Conservation (phyloP, 2,888 invertebrate species). For the Drosophila recens region DNA sequence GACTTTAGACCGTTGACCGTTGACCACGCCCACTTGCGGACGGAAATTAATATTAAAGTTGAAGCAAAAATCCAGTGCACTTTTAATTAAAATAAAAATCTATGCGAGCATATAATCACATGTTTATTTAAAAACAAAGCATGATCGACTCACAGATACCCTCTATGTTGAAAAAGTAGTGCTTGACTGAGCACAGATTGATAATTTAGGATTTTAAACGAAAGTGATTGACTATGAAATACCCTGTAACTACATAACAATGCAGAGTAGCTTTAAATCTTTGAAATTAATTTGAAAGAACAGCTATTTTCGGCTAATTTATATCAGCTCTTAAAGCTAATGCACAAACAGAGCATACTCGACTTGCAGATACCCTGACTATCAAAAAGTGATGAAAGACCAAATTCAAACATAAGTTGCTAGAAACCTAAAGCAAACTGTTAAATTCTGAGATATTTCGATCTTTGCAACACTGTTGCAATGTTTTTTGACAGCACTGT, state of each 20-base stretch:
- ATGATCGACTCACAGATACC: not conserved
- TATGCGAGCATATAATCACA: not conserved
- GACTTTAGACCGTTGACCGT: not conserved
- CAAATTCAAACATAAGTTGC: not conserved
- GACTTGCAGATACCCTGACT: not conserved
- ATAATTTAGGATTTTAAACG: too few relatives aligned
- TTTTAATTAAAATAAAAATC: not conserved
- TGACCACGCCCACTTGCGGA: conserved; percentile 12
- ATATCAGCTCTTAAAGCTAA: not conserved
- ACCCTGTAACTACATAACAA: not conserved
- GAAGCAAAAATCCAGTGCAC: not conserved
- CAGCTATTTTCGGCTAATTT: not conserved
- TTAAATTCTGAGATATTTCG: not conserved
- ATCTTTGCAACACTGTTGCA: not conserved
- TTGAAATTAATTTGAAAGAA: too few relatives aligned
- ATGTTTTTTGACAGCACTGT: not conserved
- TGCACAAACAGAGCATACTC: not conserved
- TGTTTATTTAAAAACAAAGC: not conserved
- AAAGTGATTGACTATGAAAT: not conserved
- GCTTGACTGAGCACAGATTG: not conserved
- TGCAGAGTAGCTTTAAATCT: not conserved
- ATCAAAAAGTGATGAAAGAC: not conserved
- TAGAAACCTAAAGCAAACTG: not conserved
- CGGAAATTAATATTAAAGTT: conserved; percentile 27
- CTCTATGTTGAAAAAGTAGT: not conserved